Conservation (phyloP, 2,888 invertebrate genomes). For the Rhingia rostrata region DNA sequence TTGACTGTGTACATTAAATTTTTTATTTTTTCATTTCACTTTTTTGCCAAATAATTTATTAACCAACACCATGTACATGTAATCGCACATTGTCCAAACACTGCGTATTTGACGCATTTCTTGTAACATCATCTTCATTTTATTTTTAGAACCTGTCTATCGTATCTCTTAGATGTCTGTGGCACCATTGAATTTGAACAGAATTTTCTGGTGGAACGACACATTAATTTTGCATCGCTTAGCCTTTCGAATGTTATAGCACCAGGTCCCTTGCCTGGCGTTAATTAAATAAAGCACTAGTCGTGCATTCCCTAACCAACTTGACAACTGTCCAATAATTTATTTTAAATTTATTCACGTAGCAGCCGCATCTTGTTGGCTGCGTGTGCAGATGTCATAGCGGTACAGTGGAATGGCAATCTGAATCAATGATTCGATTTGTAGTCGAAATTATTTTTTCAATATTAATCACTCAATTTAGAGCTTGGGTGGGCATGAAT, state of each 20-base stretch:
- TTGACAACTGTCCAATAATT: slow-evolving; percentile 62
- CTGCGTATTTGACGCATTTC: background rate
- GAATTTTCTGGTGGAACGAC: slow-evolving; percentile 36
- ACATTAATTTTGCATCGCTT: slow-evolving; percentile 52
- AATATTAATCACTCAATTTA: slow-evolving; percentile 39
- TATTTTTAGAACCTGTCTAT: slow-evolving; percentile 21
- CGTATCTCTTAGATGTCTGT: background rate
- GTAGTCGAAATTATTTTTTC: slow-evolving; percentile 28
- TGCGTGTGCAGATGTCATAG: slow-evolving; percentile 11
- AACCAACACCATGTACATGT: background rate
- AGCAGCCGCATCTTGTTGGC: background rate
- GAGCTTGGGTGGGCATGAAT: slow-evolving; percentile 10
- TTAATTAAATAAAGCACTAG: slow-evolving; percentile 8
- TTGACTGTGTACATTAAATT: no score
- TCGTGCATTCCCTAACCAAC: slow-evolving; percentile 14
- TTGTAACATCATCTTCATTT: background rate
- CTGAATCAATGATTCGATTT: slow-evolving; percentile 7
- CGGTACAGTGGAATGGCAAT: background rate
- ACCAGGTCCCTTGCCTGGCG: background rate
- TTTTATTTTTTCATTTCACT: no score
- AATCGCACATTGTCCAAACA: background rate
- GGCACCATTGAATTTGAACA: background rate
- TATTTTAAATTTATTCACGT: slow-evolving; percentile 19
- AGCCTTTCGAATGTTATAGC: slow-evolving; percentile 17
- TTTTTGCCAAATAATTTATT: no score